Evolutionary conservation across 2,888 invertebrate genomes (phyloP).

Genomic region (Drosophila limbata): DNA sequence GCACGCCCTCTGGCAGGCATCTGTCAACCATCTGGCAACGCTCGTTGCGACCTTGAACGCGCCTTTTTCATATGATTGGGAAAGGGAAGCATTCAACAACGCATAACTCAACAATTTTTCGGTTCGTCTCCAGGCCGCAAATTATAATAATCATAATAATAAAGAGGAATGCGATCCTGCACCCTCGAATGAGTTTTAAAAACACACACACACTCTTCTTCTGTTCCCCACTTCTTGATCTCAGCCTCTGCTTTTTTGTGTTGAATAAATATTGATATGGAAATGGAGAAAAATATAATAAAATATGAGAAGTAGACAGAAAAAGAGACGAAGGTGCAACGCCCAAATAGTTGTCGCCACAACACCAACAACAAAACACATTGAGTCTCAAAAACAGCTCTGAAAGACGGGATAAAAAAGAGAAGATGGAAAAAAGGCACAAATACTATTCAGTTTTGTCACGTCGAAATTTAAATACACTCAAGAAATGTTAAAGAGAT

Average conservation of each 20-base stretch:
- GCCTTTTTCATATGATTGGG: constrained; percentile 6
- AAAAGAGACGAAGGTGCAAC: constrained; percentile 57
- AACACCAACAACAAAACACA: constrained; percentile 30
- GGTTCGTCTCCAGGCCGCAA: constrained; percentile 38
- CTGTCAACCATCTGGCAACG: constrained; percentile 55
- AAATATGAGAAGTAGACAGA: constrained; percentile 19
- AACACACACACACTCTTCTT: not conserved
- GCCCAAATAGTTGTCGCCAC: constrained; percentile 63
- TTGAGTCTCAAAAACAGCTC: constrained; percentile 27
- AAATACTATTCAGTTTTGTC: not conserved
- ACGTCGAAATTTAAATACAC: constrained; percentile 35
- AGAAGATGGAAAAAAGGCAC: not conserved
- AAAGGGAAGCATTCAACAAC: constrained; percentile 1
- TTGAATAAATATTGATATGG: constrained; percentile 66
- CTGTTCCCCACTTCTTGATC: not conserved
- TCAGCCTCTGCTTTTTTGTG: constrained; percentile 2
- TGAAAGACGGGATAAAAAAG: constrained; percentile 20
- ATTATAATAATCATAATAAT: constrained; percentile 37
- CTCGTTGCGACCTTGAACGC: constrained; percentile 47
- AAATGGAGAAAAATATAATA: constrained; percentile 34
- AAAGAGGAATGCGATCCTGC: constrained; percentile 50
- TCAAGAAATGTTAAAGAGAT: not conserved
- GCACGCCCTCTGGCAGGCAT: constrained; percentile 31
- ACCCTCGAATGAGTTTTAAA: constrained; percentile 30
- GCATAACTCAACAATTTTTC: constrained; percentile 37